phyloP scores from a whole-genome alignment of 2,113 vertebrate species.

The Dicrurus megarhynchus region DNA sequence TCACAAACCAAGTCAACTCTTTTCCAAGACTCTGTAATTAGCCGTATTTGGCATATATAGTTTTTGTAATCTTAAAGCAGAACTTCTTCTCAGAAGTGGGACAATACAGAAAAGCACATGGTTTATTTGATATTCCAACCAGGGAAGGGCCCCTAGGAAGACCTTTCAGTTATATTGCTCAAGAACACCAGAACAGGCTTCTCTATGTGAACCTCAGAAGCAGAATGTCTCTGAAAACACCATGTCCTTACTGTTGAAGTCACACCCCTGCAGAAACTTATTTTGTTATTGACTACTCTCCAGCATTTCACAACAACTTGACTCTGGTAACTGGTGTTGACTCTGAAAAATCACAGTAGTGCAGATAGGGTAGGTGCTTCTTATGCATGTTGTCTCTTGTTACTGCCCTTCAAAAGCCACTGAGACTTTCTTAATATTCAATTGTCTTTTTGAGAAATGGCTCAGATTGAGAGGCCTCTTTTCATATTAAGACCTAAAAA shows the following conservation, averaged over 20 bases:
- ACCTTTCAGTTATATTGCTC: not conserved
- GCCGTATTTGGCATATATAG: not conserved
- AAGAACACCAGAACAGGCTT: not conserved
- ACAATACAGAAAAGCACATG: not conserved
- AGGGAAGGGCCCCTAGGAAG: not conserved
- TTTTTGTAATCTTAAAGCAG: not conserved
- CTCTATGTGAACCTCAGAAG: not conserved
- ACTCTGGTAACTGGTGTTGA: not conserved
- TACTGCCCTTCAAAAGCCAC: not conserved
- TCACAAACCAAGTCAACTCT: not conserved
- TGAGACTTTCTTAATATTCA: not conserved
- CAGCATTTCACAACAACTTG: not conserved
- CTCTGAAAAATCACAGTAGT: not conserved
- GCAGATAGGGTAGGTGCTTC: not conserved
- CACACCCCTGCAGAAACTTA: not conserved
- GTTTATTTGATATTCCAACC: not conserved
- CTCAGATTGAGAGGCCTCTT: not conserved
- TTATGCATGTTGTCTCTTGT: not conserved
- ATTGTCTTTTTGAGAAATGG: not conserved
- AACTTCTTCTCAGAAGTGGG: not conserved
- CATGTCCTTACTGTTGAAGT: not conserved
- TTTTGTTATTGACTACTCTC: not conserved
- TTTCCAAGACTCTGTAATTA: not conserved
- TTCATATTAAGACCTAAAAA: not conserved
- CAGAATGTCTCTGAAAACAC: not conserved